A percentile compares a stretch with the other conserved stretches of the same genome.
Evolutionary conservation across 2,113 vertebrate genomes (phyloP).

Genomic region (Scytalopus superciliaris): DNA sequence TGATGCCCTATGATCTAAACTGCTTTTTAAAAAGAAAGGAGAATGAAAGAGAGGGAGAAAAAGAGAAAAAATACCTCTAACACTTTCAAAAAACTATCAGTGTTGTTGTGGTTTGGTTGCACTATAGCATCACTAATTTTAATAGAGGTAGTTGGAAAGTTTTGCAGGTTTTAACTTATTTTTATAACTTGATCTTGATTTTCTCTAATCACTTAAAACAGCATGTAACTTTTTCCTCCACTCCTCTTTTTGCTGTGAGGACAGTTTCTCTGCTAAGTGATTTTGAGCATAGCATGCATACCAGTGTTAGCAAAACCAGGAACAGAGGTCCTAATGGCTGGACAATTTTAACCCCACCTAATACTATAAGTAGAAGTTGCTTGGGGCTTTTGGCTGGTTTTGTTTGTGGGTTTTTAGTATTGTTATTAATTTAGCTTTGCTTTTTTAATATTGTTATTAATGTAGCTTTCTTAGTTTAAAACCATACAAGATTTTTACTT

Average conservation of each 20-base stretch:
- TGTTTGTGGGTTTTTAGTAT: background rate
- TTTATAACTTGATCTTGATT: background rate
- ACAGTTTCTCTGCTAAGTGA: background rate
- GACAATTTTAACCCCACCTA: background rate
- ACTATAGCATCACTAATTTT: background rate
- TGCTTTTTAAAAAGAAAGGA: background rate
- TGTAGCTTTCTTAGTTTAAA: background rate
- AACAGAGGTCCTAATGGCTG: background rate
- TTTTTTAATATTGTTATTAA: background rate
- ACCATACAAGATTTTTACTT: background rate
- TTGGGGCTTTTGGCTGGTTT: accelerated
- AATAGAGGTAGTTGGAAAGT: background rate
- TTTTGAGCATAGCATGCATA: background rate
- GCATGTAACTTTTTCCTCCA: background rate
- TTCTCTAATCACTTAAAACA: background rate
- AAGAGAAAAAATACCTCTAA: background rate
- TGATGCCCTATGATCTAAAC: background rate
- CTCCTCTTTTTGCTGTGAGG: background rate
- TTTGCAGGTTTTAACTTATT: background rate
- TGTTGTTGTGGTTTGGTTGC: background rate
- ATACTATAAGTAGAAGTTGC: background rate
- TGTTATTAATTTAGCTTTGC: background rate
- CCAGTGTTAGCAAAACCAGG: background rate
- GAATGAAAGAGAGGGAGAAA: background rate
- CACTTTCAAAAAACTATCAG: background rate